phyloP scores from a whole-genome alignment of 2,797 vertebrate species.

The Arctocebus calabarensis region DNA sequence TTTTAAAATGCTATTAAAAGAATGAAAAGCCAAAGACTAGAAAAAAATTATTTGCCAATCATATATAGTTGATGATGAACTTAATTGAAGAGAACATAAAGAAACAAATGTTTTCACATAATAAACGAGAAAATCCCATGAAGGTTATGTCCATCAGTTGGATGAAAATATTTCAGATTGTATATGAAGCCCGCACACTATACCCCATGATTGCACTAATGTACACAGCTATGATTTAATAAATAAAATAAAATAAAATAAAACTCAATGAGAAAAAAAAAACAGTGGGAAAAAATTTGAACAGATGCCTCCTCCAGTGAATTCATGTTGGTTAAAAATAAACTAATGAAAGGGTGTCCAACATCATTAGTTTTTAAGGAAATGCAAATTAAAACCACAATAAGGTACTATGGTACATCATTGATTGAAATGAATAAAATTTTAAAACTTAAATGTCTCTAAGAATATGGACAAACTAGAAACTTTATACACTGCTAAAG shows the following conservation, averaged over 20 bases:
- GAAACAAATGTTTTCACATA: neutral
- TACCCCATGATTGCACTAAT: too few species aligned
- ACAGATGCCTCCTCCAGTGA: neutral
- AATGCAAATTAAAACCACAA: slow-evolving; percentile 8
- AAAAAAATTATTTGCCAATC: slow-evolving; percentile 25
- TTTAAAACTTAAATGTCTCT: neutral
- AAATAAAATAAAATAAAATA: too few species aligned
- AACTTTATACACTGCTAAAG: neutral
- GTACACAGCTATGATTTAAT: too few species aligned
- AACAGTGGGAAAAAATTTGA: neutral
- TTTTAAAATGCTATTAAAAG: slow-evolving; percentile 4
- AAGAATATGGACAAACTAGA: neutral
- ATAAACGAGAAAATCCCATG: too few species aligned
- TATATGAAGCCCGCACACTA: too few species aligned
- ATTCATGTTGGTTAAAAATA: neutral
- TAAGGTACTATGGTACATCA: neutral
- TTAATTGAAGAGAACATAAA: neutral
- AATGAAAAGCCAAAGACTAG: neutral
- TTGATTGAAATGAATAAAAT: neutral
- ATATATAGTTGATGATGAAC: neutral
- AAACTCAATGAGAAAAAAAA: neutral
- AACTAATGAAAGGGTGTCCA: slow-evolving; percentile 25
- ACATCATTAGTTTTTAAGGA: neutral
- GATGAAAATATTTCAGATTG: too few species aligned
- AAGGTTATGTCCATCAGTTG: too few species aligned